Evolutionary conservation across 2,797 vertebrate species (phyloP).

Genomic region (Vireo griseus): DNA sequence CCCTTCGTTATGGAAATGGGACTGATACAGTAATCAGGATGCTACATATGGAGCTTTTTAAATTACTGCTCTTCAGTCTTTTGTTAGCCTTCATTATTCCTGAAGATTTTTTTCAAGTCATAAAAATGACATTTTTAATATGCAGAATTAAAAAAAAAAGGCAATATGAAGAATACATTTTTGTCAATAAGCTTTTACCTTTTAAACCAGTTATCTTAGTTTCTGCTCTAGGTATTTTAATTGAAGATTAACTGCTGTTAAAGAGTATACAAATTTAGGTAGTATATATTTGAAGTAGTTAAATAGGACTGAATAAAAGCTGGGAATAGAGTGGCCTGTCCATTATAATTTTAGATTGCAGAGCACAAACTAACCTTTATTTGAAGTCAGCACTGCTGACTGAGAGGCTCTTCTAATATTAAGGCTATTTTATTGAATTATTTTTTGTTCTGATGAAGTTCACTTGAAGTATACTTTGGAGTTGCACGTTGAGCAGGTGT

Average conservation of each 20-base stretch:
- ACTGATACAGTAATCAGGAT: slow-evolving; percentile 74
- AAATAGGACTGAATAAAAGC: slow-evolving; percentile 57
- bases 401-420: background rate
- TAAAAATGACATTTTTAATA: slow-evolving; percentile 82
- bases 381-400: background rate
- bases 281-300: slow-evolving; percentile 61
- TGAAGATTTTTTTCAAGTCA: slow-evolving; percentile 61
- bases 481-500: background rate
- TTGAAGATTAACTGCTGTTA: slow-evolving; percentile 80
- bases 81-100: slow-evolving; percentile 78
- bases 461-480: background rate
- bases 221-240: slow-evolving; percentile 82
- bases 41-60: slow-evolving; percentile 72
- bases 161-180: slow-evolving; percentile 70
- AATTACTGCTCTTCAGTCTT: slow-evolving; percentile 70
- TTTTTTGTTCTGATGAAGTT: background rate
- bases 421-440: background rate
- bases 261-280: slow-evolving; percentile 74
- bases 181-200: slow-evolving; percentile 78
- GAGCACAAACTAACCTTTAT: slow-evolving; percentile 27
- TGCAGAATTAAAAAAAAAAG: slow-evolving; percentile 70
- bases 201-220: slow-evolving; percentile 78
- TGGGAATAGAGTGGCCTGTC: slow-evolving; percentile 33
- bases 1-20: slow-evolving; percentile 52
- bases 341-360: slow-evolving; percentile 61